phyloP scores from a whole-genome alignment of 2,888 invertebrate species.

The Mythimna pallens region DNA sequence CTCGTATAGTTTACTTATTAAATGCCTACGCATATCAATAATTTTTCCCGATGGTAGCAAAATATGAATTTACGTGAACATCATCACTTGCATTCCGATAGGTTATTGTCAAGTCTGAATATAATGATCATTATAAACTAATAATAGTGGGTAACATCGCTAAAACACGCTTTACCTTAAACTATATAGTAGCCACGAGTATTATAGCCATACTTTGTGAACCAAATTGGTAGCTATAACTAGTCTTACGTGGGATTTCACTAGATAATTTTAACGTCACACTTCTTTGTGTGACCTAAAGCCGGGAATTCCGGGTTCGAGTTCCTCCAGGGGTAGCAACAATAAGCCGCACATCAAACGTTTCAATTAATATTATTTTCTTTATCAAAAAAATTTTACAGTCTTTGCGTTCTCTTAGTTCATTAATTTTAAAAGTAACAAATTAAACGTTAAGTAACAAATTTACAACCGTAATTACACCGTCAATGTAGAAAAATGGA shows the following conservation, averaged over 20 bases:
- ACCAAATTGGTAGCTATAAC: not conserved
- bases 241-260: not conserved
- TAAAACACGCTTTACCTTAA: no score
- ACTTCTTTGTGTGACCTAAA: constrained; percentile 92
- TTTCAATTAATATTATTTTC: not conserved
- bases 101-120: no score
- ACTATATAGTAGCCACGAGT: no score
- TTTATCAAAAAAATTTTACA: not conserved
- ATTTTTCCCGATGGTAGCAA: not conserved
- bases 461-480: no score
- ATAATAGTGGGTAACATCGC: no score
- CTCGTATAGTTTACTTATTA: not conserved
- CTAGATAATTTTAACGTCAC: not conserved
- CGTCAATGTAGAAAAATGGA: not conserved
- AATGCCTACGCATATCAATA: not conserved
- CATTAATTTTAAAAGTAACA: not conserved
- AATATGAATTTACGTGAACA: not conserved
- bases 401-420: no score
- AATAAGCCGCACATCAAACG: no score
- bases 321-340: constrained; percentile 93
- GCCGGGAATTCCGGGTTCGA: constrained; percentile 94
- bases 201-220: no score
- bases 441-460: no score
- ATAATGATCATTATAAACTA: no score
- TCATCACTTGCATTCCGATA: no score